A percentile compares a stretch with the other conserved stretches of the same genome.
These are phyloP conservation scores for Bambusicola thoracicus DNA, from an alignment of 2,113 vertebrate genomes.

Conservation along the genomic window DNA sequence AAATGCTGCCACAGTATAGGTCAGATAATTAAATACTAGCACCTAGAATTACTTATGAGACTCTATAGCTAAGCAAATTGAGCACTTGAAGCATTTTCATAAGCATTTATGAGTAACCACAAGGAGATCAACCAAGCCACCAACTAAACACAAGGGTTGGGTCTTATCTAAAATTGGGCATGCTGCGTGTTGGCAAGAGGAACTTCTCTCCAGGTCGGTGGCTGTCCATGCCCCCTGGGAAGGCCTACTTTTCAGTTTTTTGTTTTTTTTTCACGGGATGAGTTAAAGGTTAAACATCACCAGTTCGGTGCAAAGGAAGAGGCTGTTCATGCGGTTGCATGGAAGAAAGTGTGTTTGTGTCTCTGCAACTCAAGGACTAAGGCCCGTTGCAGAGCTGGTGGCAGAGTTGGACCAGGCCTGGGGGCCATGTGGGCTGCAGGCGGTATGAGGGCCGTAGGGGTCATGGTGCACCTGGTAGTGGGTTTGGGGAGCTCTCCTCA, in stretches of 20 bases:
- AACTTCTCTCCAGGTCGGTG: neutral
- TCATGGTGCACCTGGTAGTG: neutral
- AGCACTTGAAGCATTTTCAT: constrained; percentile 42
- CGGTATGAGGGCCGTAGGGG: fast-evolving
- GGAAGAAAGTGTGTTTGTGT: neutral
- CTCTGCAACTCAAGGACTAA: neutral
- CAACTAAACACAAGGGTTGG: neutral
- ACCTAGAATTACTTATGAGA: constrained; percentile 69
- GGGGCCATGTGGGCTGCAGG: neutral
- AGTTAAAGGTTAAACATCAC: neutral
- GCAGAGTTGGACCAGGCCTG: neutral
- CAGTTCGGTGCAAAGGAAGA: neutral
- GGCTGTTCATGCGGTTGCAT: fast-evolving
- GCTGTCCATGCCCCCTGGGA: neutral
- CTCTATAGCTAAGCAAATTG: constrained; percentile 57
- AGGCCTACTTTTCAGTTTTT: neutral
- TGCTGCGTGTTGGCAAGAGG: fast-evolving
- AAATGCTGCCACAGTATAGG: constrained; percentile 13
- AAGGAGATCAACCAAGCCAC: neutral
- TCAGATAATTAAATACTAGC: constrained; percentile 56
- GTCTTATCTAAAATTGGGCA: neutral
- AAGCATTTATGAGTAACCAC: constrained; percentile 41
- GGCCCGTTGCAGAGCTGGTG: neutral
- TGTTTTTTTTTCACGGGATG: neutral
- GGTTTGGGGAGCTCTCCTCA: neutral